Percentiles rank a stretch among this genome's conserved stretches.
These are phyloP conservation scores for Drosophila neotestacea DNA, from an alignment of 2,888 invertebrate species.

Conservation along the genomic window DNA sequence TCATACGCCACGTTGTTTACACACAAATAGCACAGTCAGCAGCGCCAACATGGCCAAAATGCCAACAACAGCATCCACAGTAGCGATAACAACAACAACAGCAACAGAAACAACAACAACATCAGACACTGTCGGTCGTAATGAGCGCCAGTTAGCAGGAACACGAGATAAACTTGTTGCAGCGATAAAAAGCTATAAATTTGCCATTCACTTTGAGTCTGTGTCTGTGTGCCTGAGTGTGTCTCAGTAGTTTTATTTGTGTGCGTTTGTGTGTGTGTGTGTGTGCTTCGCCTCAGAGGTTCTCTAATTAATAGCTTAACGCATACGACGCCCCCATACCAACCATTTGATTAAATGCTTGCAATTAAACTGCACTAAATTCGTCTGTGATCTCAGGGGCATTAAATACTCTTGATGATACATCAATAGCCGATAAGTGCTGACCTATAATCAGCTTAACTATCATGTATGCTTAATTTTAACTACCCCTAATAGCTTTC, in stretches of 20 bases:
- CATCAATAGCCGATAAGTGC: conserved; percentile 13
- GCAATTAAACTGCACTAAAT: conserved; percentile 76
- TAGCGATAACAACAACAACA: conserved; percentile 15
- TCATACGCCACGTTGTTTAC: conserved; percentile 55
- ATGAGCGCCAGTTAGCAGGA: conserved; percentile 72
- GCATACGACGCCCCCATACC: conserved; percentile 34
- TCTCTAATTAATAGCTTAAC: conserved; percentile 71
- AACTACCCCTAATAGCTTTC: background rate
- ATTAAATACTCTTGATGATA: conserved; percentile 12
- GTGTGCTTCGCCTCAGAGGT: conserved; percentile 29
- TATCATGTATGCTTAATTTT: background rate
- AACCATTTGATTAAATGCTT: conserved; percentile 53
- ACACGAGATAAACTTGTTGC: conserved; percentile 77
- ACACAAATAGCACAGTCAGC: conserved; percentile 52
- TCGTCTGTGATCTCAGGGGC: conserved; percentile 35
- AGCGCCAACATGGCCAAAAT: conserved; percentile 34
- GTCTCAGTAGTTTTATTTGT: background rate
- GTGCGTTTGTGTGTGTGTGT: conserved; percentile 16
- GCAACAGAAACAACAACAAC: conserved; percentile 7
- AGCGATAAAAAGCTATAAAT: conserved; percentile 75
- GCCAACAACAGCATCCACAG: conserved; percentile 20
- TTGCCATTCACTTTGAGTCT: conserved; percentile 54
- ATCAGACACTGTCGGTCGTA: conserved; percentile 46
- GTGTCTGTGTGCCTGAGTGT: background rate
- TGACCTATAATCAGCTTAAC: conserved; percentile 4